Percentiles rank a stretch among this genome's conserved stretches.
Evolutionary conservation across 2,888 invertebrate genomes (phyloP).

Genomic region (Zaprionus bogoriensis): DNA sequence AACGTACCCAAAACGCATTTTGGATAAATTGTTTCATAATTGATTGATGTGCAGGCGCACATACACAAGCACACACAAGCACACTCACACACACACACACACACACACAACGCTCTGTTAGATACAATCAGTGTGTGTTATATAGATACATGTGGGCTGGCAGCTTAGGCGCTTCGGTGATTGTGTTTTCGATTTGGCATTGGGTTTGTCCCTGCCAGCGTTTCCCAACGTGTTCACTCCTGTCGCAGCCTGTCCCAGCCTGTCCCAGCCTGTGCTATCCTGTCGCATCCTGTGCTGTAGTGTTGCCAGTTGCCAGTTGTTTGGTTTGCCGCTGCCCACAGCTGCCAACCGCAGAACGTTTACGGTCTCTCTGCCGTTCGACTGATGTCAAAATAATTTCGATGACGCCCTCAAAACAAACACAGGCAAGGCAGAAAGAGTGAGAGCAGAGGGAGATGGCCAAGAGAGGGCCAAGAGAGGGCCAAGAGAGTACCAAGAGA

Average conservation of each 20-base stretch:
- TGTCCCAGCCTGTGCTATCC: conserved; percentile 5
- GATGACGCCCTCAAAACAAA: conserved; percentile 52
- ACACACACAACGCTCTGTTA: not conserved
- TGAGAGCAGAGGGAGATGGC: not conserved
- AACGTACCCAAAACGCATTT: conserved; percentile 56
- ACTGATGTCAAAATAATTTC: conserved; percentile 73
- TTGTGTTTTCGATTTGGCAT: conserved; percentile 17
- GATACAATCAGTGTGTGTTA: conserved; percentile 40
- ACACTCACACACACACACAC: not conserved
- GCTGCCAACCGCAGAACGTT: conserved; percentile 61
- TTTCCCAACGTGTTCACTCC: not conserved
- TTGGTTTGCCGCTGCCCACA: conserved; percentile 59
- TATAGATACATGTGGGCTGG: conserved; percentile 22
- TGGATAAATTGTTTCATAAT: conserved; percentile 74
- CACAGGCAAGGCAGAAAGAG: conserved; percentile 12
- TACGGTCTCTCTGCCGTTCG: conserved; percentile 8
- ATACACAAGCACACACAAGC: not conserved
- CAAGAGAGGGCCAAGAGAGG: not conserved
- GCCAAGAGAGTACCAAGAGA: not conserved
- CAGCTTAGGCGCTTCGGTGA: conserved; percentile 38
- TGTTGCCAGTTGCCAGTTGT: conserved; percentile 9
- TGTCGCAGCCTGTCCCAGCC: no score
- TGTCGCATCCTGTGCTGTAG: no score
- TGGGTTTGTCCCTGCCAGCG: not conserved
- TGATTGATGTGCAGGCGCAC: conserved; percentile 63